Percentiles rank a stretch among this genome's conserved stretches.
phyloP scores from a whole-genome alignment of 2,888 invertebrate genomes.

The Cheilosia urbana region DNA sequence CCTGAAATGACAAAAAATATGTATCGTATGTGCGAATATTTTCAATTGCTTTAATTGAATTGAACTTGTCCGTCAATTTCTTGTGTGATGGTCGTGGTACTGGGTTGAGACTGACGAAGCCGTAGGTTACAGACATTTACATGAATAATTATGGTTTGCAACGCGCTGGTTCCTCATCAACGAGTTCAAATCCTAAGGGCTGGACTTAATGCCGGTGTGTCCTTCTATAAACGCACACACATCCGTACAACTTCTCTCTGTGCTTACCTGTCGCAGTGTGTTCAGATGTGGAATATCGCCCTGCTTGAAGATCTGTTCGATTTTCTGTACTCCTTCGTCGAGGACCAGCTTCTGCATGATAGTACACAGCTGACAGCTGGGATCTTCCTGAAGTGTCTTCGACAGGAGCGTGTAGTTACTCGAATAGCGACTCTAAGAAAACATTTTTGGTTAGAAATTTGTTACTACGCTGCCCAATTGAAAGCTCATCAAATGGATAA shows the following conservation, averaged over 20 bases:
- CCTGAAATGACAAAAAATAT: conserved; percentile 85
- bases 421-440: conserved; percentile 91
- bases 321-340: conserved; percentile 89
- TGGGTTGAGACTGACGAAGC: too few relatives aligned
- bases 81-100: too few relatives aligned
- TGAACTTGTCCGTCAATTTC: too few relatives aligned
- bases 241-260: too few relatives aligned
- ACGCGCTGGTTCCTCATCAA: too few relatives aligned
- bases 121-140: too few relatives aligned
- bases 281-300: conserved; percentile 94
- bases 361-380: conserved; percentile 96
- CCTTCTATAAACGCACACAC: too few relatives aligned
- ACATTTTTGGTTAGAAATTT: not conserved
- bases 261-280: conserved; percentile 91
- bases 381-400: conserved; percentile 96
- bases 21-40: not conserved
- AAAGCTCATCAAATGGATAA: not conserved
- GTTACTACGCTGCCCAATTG: not conserved
- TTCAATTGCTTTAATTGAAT: too few relatives aligned
- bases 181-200: too few relatives aligned
- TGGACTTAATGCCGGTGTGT: conserved; percentile 1
- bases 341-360: conserved; percentile 94
- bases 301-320: conserved; percentile 93
- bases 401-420: conserved; percentile 94
- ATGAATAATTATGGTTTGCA: too few relatives aligned